Conservation (phyloP, 2,888 invertebrate species). For the Autographa gamma region DNA sequence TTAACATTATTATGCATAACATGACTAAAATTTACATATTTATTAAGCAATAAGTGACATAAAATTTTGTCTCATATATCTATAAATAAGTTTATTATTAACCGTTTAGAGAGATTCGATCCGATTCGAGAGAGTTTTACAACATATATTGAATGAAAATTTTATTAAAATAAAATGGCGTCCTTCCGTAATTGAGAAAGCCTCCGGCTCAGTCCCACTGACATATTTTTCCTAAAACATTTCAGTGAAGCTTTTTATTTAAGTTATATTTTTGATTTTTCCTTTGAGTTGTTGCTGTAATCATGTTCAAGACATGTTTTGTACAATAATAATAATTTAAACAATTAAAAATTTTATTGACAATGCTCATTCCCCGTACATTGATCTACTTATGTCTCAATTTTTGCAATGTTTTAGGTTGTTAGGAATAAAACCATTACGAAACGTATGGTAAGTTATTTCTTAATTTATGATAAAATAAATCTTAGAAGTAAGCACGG, state of each 20-base stretch:
- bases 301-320: neutral
- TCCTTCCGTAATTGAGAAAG: slow-evolving; percentile 15
- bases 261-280: neutral
- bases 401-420: too few species aligned
- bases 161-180: slow-evolving; percentile 1
- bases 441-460: neutral
- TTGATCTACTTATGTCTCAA: too few species aligned
- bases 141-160: slow-evolving; percentile 3
- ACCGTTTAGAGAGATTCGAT: neutral
- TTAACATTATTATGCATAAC: too few species aligned
- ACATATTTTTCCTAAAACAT: slow-evolving; percentile 11
- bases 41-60: too few species aligned
- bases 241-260: slow-evolving; percentile 4
- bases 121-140: neutral
- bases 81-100: neutral
- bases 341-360: neutral
- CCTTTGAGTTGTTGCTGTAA: neutral
- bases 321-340: neutral
- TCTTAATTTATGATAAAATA: neutral
- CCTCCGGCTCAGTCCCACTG: slow-evolving; percentile 17
- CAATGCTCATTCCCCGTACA: too few species aligned
- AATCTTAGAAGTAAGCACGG: neutral
- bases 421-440: too few species aligned
- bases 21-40: too few species aligned
- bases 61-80: neutral